Percentiles rank a stretch among this genome's conserved stretches.
phyloP scores from a whole-genome alignment of 1,140 invertebrate species.

The Magallana ariakensis region DNA sequence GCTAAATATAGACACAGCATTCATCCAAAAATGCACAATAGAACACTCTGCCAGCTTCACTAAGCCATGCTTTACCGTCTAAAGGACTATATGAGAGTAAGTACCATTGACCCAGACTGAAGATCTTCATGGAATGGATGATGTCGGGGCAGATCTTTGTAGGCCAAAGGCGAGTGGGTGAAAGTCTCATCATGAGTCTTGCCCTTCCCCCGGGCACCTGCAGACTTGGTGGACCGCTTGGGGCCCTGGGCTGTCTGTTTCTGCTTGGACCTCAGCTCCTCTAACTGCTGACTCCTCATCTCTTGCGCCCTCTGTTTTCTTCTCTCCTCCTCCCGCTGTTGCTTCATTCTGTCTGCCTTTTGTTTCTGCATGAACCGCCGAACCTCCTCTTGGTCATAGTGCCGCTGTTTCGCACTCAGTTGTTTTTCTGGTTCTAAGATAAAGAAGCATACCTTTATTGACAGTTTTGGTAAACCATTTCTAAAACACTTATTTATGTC shows the following conservation, averaged over 20 bases:
- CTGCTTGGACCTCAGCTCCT: slow-evolving; percentile 67
- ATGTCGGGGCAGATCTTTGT: slow-evolving; percentile 55
- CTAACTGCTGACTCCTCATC: slow-evolving; percentile 66
- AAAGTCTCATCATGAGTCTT: slow-evolving; percentile 52
- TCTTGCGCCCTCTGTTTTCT: slow-evolving; percentile 65
- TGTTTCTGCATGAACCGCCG: slow-evolving; percentile 75
- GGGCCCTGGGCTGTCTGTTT: slow-evolving; percentile 56
- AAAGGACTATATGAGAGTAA: no score
- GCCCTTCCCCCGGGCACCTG: slow-evolving; percentile 22
- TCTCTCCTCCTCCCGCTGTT: slow-evolving; percentile 68
- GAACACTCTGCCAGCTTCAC: no score
- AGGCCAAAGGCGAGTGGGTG: slow-evolving; percentile 34
- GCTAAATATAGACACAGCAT: no score
- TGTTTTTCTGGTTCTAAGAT: slow-evolving; percentile 68
- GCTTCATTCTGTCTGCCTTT: slow-evolving; percentile 68
- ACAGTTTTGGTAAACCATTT: no score
- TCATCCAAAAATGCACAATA: no score
- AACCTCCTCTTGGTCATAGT: slow-evolving; percentile 75
- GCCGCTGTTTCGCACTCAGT: slow-evolving; percentile 72
- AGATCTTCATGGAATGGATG: slow-evolving; percentile 62
- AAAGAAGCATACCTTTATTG: background rate
- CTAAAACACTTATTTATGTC: no score
- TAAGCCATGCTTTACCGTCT: no score
- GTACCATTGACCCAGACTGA: slow-evolving; percentile 51
- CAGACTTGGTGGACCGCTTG: slow-evolving; percentile 17